Evolutionary conservation across 1,140 invertebrate genomes (phyloP).

Genomic region (Chironomus tepperi): DNA sequence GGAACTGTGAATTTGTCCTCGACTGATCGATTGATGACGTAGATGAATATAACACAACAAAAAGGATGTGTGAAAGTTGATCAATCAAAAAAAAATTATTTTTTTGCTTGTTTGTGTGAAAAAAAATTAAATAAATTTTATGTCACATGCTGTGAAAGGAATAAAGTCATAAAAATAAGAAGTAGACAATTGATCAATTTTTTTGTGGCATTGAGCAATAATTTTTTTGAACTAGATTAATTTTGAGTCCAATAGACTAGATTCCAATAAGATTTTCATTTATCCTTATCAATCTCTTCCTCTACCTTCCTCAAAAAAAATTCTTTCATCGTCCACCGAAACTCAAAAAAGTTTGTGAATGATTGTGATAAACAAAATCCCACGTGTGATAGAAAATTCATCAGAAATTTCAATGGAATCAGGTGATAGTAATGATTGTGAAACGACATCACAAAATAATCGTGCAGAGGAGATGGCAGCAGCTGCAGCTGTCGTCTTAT

Average conservation of each 20-base stretch:
- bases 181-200: no score
- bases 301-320: no score
- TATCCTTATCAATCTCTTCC: neutral
- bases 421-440: constrained; percentile 25
- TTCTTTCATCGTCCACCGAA: no score
- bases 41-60: neutral
- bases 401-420: constrained; percentile 29
- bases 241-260: no score
- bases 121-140: neutral
- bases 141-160: no score
- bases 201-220: no score
- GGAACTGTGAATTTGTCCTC: no score
- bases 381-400: constrained; percentile 5
- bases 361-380: constrained; percentile 24
- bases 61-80: neutral
- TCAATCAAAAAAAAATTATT: neutral
- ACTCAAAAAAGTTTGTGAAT: neutral
- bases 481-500: constrained; percentile 52
- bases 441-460: constrained; percentile 27
- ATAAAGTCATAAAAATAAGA: no score
- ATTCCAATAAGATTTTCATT: neutral
- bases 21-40: no score
- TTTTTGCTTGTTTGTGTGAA: no score
- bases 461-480: constrained; percentile 39
- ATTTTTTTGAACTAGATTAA: no score